Base-by-base conservation (phyloP, 1,140 invertebrate species). In the Procambarus virginalis region DNA sequence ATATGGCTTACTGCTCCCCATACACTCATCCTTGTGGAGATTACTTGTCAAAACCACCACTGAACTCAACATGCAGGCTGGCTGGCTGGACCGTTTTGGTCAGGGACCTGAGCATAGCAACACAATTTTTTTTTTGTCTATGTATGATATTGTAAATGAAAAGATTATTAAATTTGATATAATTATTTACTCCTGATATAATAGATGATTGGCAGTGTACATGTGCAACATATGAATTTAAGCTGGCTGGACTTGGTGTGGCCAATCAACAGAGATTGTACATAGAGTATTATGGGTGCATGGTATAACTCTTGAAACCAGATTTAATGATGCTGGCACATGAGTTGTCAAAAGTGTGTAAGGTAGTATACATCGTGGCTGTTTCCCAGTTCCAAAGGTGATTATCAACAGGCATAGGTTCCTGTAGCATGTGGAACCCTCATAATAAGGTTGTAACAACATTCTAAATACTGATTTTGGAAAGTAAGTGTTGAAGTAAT, bases 111-210 rank as follows among this genome's bases (percentile, higher is more conserved):
- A 84, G 88, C 88, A 84, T 79, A 68, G 88, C 81, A 89, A 89
- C 80, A 89, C 81, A 89, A 84, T 84, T 84, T 79, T 83, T 88
- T 88, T 14, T 70, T 88, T 88, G 81, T 55, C 51, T 89, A 55
- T 89, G 88, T 89, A 89, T 89, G 55, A 89, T 89, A 89, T 88
- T 89, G 88, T 89, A 89, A 84, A 89, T 89, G 88, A 84, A 84
- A 84, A 84, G 82, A 89, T 84, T 64, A 88, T 88, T 89, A 78
- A 84, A 84, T 60, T 60, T 84, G 75, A 75, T 88, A 77, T 84
- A 68, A 89, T 89, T 79, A 89, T 89, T 84, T 75, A 89, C 88
- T 89, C 17, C 73, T 87, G 78, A 80, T 84, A 89, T 81, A 45
- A 60, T 45, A 77, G 58, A 55, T 89, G 51, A 77, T 82, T 76